These are phyloP conservation scores for Tetragonisca angustula DNA, from an alignment of 2,888 invertebrate species.

Conservation along the genomic window DNA sequence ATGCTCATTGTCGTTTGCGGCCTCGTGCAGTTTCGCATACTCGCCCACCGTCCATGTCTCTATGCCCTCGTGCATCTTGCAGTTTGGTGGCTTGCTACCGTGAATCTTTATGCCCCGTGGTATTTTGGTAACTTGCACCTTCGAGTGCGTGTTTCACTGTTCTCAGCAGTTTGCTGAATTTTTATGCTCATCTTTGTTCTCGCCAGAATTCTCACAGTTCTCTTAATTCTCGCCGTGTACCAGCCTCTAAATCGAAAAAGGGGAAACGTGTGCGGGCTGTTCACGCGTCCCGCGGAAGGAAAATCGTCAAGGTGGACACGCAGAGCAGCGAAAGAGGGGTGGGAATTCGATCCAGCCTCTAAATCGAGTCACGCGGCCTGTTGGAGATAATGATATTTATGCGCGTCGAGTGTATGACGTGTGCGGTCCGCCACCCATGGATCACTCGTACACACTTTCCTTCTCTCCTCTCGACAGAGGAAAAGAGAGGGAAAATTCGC, in stretches of 20 bases:
- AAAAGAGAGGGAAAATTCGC: constrained; percentile 35
- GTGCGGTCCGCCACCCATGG: constrained; percentile 65
- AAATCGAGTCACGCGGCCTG: constrained; percentile 75
- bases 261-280: constrained; percentile 30
- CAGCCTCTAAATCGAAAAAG: constrained; percentile 32
- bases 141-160: no score
- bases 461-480: neutral
- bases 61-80: no score
- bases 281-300: constrained; percentile 19
- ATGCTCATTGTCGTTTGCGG: no score
- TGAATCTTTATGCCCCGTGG: no score
- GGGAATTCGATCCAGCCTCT: constrained; percentile 61
- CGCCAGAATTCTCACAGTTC: no score
- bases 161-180: no score
- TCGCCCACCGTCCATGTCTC: no score
- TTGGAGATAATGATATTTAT: constrained; percentile 78
- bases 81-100: no score
- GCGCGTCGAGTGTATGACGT: constrained; percentile 75
- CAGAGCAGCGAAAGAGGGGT: neutral
- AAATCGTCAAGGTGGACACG: constrained; percentile 36
- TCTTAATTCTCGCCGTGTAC: neutral
- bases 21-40: no score
- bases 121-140: no score
- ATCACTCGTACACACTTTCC: constrained; percentile 59
- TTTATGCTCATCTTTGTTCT: no score